These are phyloP conservation scores for Sus scrofa DNA, from an alignment of 2,113 vertebrate species.

Conservation along the genomic window DNA sequence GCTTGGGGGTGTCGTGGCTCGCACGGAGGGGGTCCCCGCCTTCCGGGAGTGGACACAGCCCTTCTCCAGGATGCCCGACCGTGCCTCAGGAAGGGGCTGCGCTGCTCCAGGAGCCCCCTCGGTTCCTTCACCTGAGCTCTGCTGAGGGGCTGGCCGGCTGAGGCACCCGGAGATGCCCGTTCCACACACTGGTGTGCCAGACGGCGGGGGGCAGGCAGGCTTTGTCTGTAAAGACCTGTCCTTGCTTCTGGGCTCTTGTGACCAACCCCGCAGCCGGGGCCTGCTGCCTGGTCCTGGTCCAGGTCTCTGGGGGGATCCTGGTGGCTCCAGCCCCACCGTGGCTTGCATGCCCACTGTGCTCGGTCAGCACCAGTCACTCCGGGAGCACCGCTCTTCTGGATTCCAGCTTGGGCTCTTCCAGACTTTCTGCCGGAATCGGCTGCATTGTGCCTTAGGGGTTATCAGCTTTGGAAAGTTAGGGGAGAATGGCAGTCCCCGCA, in stretches of 20 bases:
- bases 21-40: no score
- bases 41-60: fast-evolving
- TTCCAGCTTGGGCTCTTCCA: neutral
- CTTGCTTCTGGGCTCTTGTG: neutral
- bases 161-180: neutral
- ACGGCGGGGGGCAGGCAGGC: fast-evolving
- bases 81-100: no score
- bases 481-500: fast-evolving
- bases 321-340: neutral
- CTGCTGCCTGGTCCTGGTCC: neutral
- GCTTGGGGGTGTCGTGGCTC: neutral
- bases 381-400: neutral
- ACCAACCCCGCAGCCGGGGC: neutral
- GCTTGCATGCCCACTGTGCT: neutral
- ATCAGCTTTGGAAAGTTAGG: neutral
- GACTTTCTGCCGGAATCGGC: neutral
- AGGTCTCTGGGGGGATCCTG: neutral
- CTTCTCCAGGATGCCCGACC: fast-evolving
- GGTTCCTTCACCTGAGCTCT: neutral
- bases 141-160: no score
- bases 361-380: no score
- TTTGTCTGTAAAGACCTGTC: neutral
- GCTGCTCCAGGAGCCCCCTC: neutral
- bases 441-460: fast-evolving
- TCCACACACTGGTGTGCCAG: neutral